Base-by-base conservation (phyloP, 2,113 vertebrate species). In the Osmerus mordax region DNA sequence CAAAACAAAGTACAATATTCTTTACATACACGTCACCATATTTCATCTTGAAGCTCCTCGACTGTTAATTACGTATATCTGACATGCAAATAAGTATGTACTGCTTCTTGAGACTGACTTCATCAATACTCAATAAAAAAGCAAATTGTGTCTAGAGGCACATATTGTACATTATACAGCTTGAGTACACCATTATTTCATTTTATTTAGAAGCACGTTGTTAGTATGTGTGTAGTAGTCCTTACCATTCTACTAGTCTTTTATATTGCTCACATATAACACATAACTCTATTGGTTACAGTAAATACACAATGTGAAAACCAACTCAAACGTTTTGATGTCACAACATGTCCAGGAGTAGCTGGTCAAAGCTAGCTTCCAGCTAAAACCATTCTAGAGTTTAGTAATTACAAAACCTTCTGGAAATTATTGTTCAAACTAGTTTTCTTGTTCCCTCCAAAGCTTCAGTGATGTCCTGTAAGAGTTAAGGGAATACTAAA, bases 1-100 rank as follows among this genome's bases (percentile, higher is more conserved):
- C 41, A 29, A 19, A 77, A 78, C 62, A 74, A 21, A 51, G 36
- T 77, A 77, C 83, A 83, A 62, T 74, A 59, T 76, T 77, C 54
- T 70, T 74, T 58, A 83, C 19, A 76, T 54, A 77, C 21, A 68
- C 72, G 58, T 41, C 71, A 29, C 11, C 36, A 9, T 70, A 21
- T 72, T 54, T 59, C 76, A 70, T 60, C 60, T 36, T 58, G 18
- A 14, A 79, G 53, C 47, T 73, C 29, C 71, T 41, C 61, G 41
- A 51, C 18, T n/a, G 9, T 70, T 65, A 29, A 66, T 63, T 76
- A 71, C 67, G 64, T 70, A 59, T 74, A 61, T 77, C 63, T 70
- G 77, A 77, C 71, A 82, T 52, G 74, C 32, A 71, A 61, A 67
- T 29, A 67, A 25, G 51, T 58, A 3, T 62, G 51, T 5, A 53